Percentiles rank a stretch among this genome's conserved stretches.
Conservation (phyloP, 1,140 invertebrate species). For the Phenacoccus solenopsis region DNA sequence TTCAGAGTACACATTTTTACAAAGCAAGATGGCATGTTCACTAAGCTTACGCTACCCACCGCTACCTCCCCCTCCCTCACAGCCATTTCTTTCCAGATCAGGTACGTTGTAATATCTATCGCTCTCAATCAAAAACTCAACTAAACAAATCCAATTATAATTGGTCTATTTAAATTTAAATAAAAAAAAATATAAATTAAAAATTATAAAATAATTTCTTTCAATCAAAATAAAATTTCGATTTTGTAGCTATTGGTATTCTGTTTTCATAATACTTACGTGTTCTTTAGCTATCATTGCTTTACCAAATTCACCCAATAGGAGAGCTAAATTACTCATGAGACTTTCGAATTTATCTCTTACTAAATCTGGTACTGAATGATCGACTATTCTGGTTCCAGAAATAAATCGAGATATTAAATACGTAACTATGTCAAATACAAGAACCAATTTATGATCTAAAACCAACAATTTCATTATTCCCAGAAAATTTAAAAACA, state of each 20-base stretch:
- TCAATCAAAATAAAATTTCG: too few species aligned
- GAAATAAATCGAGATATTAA: background rate
- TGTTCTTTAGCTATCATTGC: background rate
- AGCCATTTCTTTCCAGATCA: too few species aligned
- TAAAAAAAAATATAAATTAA: too few species aligned
- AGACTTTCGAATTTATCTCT: background rate
- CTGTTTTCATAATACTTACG: background rate
- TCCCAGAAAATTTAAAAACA: background rate
- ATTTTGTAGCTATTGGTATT: background rate
- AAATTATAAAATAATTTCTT: too few species aligned
- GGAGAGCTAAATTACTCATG: background rate
- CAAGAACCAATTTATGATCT: background rate
- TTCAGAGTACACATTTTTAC: background rate
- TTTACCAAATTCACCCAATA: conserved; percentile 14
- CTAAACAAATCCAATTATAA: too few species aligned
- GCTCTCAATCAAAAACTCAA: too few species aligned
- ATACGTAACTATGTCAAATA: background rate
- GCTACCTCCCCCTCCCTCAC: too few species aligned
- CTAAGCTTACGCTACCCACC: too few species aligned
- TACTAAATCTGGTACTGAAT: background rate
- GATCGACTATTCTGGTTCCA: conserved; percentile 10
- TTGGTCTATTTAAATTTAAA: too few species aligned
- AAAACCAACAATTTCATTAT: background rate
- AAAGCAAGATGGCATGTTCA: too few species aligned
- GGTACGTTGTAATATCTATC: too few species aligned